Evolutionary conservation across 2,797 vertebrate species (phyloP).

Genomic region (Furcifer pardalis): DNA sequence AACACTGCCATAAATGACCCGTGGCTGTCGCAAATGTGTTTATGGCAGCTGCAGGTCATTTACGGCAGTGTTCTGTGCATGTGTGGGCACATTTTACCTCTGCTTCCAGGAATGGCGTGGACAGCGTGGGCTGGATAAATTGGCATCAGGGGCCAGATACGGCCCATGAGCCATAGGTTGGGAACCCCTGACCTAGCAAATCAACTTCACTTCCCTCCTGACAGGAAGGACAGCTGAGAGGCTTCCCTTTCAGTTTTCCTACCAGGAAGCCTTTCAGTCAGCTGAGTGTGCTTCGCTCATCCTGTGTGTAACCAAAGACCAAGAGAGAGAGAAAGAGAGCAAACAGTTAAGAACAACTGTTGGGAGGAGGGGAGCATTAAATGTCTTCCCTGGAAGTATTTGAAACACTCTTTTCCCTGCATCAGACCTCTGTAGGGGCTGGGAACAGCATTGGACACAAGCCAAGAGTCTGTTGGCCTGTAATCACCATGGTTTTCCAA

Average conservation of each 20-base stretch:
- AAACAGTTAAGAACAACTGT: not conserved
- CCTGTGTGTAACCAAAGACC: not conserved
- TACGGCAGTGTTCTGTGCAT: too few relatives aligned
- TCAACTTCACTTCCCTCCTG: not conserved
- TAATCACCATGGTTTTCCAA: not conserved
- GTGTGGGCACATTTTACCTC: too few relatives aligned
- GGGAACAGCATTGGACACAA: not conserved
- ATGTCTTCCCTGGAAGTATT: not conserved
- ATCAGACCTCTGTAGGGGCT: not conserved
- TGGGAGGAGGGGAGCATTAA: not conserved
- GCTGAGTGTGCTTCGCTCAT: not conserved
- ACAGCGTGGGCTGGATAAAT: too few relatives aligned
- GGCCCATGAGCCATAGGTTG: too few relatives aligned
- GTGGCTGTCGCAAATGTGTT: too few relatives aligned
- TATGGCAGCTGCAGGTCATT: too few relatives aligned
- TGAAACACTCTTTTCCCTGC: not conserved
- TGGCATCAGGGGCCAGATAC: too few relatives aligned
- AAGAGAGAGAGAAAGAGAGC: not conserved
- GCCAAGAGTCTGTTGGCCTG: constrained; percentile 9
- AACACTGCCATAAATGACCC: too few relatives aligned
- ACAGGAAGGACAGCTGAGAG: not conserved
- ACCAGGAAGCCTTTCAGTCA: not conserved
- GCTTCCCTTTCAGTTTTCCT: not conserved
- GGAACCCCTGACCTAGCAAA: too few relatives aligned
- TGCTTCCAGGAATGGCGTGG: too few relatives aligned